Conservation (phyloP, 1,140 invertebrate species). For the Hyles euphorbiae region DNA sequence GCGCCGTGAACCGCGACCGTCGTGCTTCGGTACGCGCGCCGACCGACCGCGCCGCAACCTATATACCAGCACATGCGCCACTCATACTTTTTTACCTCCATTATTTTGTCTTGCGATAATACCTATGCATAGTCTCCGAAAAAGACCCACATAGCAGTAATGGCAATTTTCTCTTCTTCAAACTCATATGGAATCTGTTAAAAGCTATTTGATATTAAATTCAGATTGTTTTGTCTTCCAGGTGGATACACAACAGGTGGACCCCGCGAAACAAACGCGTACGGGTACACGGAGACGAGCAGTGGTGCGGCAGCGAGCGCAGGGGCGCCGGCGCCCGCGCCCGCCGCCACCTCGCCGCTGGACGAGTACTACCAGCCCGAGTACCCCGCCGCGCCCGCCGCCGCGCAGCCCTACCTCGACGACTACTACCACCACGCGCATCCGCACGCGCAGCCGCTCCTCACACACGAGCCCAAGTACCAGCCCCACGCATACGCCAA, state of each 20-base stretch:
- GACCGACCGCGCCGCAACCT: conserved; percentile 17
- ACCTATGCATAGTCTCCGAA: too few relatives aligned
- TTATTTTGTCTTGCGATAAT: not conserved
- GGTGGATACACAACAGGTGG: conserved; percentile 65
- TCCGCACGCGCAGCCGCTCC: conserved; percentile 80
- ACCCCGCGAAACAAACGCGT: conserved; percentile 60
- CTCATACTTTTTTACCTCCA: not conserved
- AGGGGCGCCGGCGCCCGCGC: conserved; percentile 45
- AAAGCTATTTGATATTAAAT: too few relatives aligned
- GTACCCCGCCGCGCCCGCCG: conserved; percentile 49
- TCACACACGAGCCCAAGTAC: conserved; percentile 81
- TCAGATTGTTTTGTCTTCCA: too few relatives aligned
- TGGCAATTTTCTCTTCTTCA: too few relatives aligned
- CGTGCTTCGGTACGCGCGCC: conserved; percentile 49
- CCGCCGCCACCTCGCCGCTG: conserved; percentile 51
- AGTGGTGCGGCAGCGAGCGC: conserved; percentile 43
- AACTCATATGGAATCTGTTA: too few relatives aligned
- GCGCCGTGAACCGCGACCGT: conserved; percentile 69
- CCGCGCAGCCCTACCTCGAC: conserved; percentile 62
- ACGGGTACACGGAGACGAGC: conserved; percentile 58
- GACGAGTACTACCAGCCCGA: conserved; percentile 69
- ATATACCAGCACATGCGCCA: conserved; percentile 26
- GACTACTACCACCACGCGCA: conserved; percentile 68
- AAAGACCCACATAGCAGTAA: too few relatives aligned
- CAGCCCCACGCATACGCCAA: conserved; percentile 81